phyloP scores from a whole-genome alignment of 2,888 invertebrate species.

The Tanypteryx hageni region DNA sequence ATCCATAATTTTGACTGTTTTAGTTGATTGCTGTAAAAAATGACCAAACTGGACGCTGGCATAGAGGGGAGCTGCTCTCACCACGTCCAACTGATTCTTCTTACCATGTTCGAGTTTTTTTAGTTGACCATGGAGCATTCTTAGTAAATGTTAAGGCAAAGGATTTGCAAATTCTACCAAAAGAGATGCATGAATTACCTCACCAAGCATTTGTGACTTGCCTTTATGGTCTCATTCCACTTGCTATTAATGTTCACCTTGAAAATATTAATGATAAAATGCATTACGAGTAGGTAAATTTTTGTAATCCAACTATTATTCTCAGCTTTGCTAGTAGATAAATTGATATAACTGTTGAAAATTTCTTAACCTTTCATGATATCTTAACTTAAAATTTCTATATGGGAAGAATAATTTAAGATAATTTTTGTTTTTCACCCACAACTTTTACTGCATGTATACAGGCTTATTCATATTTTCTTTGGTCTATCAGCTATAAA shows the following conservation, averaged over 20 bases:
- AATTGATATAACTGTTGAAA: too few relatives aligned
- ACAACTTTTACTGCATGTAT: too few relatives aligned
- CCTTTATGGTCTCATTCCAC: constrained; percentile 77
- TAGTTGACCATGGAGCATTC: constrained; percentile 47
- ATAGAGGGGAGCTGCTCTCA: constrained; percentile 47
- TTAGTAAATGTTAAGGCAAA: background rate
- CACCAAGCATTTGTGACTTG: constrained; percentile 77
- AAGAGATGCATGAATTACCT: constrained; percentile 73
- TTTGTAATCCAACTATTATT: background rate
- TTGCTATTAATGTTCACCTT: constrained; percentile 16
- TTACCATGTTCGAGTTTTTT: background rate
- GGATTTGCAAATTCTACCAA: constrained; percentile 74
- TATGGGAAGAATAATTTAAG: too few relatives aligned
- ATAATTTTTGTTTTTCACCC: too few relatives aligned
- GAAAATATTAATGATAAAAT: constrained; percentile 28
- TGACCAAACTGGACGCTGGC: constrained; percentile 35
- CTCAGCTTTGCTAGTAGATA: too few relatives aligned
- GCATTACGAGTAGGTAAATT: constrained; percentile 34
- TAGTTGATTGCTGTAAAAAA: constrained; percentile 56
- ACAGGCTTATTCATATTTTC: too few relatives aligned
- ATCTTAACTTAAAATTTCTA: too few relatives aligned
- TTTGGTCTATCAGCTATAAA: too few relatives aligned
- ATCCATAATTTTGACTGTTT: background rate
- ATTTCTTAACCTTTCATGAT: too few relatives aligned
- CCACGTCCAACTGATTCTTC: constrained; percentile 12